Evolutionary conservation across 2,888 invertebrate genomes (phyloP).

Genomic region (Drosophila parthenogenetica): DNA sequence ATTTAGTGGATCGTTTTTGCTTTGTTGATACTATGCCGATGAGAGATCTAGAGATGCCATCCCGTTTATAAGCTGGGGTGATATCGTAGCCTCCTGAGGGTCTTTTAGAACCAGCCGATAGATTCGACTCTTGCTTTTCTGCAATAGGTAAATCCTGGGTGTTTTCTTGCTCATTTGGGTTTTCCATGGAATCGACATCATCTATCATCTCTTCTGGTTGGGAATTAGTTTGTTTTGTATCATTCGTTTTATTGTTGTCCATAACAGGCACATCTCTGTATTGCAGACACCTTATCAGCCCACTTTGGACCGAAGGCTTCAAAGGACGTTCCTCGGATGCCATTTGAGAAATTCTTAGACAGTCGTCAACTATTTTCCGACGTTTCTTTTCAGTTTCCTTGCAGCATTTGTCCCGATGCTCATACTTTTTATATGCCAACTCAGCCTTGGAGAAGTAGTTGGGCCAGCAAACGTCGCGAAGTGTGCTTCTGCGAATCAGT

Average conservation of each 20-base stretch:
- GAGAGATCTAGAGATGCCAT: constrained; percentile 2
- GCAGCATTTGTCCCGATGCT: constrained; percentile 57
- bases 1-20: not conserved
- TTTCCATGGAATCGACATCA: not conserved
- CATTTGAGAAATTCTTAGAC: constrained; percentile 58
- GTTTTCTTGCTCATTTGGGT: not conserved
- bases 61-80: not conserved
- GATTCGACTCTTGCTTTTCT: not conserved
- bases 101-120: not conserved
- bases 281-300: constrained; percentile 34
- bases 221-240: too few species aligned
- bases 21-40: constrained; percentile 1
- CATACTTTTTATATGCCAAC: constrained; percentile 61
- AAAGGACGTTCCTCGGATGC: constrained; percentile 53
- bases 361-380: constrained; percentile 45
- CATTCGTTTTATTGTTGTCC: too few species aligned
- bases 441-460: constrained; percentile 59
- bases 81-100: not conserved
- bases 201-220: not conserved
- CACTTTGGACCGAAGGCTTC: constrained; percentile 31
- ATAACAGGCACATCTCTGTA: constrained; percentile 23
- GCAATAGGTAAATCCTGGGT: too few species aligned
- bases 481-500: constrained; percentile 35
- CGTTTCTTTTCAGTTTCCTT: constrained; percentile 34
- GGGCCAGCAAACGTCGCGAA: constrained; percentile 67